A percentile compares a stretch with the other conserved stretches of the same genome.
Evolutionary conservation across 1,140 invertebrate species (phyloP).

Genomic region (Drosophila sechellia): DNA sequence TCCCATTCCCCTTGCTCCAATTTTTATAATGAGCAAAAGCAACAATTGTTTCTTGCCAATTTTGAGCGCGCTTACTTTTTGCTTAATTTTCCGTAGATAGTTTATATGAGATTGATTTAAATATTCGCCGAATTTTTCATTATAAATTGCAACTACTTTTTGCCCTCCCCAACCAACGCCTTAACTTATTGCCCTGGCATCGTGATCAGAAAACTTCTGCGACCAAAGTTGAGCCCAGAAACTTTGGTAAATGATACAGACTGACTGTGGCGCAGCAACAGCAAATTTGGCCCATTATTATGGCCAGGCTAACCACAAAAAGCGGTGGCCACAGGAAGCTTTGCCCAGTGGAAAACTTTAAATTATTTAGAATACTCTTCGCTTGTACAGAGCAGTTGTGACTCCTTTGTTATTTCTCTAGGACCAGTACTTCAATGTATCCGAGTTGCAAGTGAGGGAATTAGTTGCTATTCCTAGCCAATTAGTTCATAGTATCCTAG

Average conservation of each 20-base stretch:
- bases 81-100: background rate
- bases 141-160: background rate
- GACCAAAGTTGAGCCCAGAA: constrained; percentile 21
- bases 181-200: constrained; percentile 6
- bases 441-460: background rate
- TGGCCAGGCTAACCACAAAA: constrained; percentile 60
- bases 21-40: constrained; percentile 58
- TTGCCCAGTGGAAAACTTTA: constrained; percentile 62
- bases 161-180: no score
- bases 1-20: background rate
- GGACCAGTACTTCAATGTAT: background rate
- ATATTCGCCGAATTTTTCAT: background rate
- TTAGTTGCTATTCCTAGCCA: no score
- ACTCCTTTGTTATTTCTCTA: constrained; percentile 14
- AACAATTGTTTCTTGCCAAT: constrained; percentile 18
- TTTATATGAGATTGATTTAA: constrained; percentile 1
- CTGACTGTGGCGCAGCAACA: constrained; percentile 21
- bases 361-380: constrained; percentile 71
- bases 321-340: constrained; percentile 29
- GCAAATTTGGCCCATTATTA: constrained; percentile 46
- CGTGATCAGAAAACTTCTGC: constrained; percentile 17
- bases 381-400: constrained; percentile 21
- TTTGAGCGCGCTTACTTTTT: background rate
- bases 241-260: constrained; percentile 63
- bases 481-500: no score